Base-by-base conservation (phyloP, 2,888 invertebrate species). In the Aphodius granarius region DNA sequence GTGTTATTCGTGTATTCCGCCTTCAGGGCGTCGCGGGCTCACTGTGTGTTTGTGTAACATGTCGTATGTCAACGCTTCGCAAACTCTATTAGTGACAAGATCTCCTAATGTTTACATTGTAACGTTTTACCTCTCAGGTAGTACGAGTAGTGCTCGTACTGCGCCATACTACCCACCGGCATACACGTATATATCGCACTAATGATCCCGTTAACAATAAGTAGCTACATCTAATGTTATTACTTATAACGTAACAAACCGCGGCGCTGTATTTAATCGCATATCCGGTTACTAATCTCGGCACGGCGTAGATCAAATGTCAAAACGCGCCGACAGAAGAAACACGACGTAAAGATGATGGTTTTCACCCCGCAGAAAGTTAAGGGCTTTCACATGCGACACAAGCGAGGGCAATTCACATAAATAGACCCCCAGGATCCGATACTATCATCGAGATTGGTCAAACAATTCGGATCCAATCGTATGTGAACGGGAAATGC, bases 401-500 rank as follows among this genome's bases (percentile, higher is more conserved):
- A 43, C 43, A 43, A 43, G 43, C 13, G 43, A 43, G 43, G 82
- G 81, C 82, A 82, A 83, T 81, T 81, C 81, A 84, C 83, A 82
- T 82, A 83, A 83, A 83, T 82, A 81, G 83, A 43, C 43, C 43
- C n/a, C 43, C 81, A 79, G 81, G 79, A 79, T 81, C 80, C 77
- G 81, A 83, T 75, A 79, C 79, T 79, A 80, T 43, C 43, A 79
- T 82, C 84, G 85, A 83, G 86, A 86, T 86, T 84, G 86, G 86
- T 86, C 85, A 85, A 87, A 86, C 87, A 87, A 87, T 87, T 85
- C 85, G 83, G 80, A 85, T 80, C 84, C 86, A 87, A 86, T 87
- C 86, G 86, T 84, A 86, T 83, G 87, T 86, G 86, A 87, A 87
- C 83, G 85, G 86, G 87, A 86, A 87, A 86, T 83, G 86, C 86